A percentile compares a stretch with the other conserved stretches of the same genome.
These are phyloP conservation scores for Helogale parvula DNA, from an alignment of 2,113 vertebrate genomes.

Conservation along the genomic window DNA sequence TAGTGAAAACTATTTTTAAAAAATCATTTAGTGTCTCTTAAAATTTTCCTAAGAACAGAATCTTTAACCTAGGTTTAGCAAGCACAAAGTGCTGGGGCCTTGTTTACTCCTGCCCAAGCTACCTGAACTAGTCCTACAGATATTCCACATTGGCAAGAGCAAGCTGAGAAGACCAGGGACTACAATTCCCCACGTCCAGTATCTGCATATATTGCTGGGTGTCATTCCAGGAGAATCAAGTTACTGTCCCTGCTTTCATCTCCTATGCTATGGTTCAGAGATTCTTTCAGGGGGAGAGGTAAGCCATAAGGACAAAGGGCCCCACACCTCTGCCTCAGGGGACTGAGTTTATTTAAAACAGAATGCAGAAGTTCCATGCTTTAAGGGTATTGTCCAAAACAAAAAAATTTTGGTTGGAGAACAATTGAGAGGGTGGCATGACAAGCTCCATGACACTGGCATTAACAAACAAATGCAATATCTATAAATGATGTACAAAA, in stretches of 20 bases:
- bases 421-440: background rate
- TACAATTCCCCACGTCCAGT: background rate
- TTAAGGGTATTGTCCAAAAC: background rate
- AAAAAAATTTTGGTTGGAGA: background rate
- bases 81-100: background rate
- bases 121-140: background rate
- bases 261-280: background rate
- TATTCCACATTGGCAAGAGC: background rate
- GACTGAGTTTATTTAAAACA: background rate
- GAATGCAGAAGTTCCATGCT: background rate
- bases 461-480: background rate
- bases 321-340: background rate
- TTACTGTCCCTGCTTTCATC: background rate
- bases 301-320: background rate
- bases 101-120: background rate
- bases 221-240: background rate
- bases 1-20: background rate
- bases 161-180: background rate
- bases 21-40: background rate
- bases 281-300: background rate
- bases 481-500: background rate
- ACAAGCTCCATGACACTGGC: background rate
- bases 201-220: background rate
- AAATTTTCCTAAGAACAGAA: background rate
- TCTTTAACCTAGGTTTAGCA: background rate